These are phyloP conservation scores for Tachina grossa DNA, from an alignment of 2,888 invertebrate genomes.

Conservation along the genomic window DNA sequence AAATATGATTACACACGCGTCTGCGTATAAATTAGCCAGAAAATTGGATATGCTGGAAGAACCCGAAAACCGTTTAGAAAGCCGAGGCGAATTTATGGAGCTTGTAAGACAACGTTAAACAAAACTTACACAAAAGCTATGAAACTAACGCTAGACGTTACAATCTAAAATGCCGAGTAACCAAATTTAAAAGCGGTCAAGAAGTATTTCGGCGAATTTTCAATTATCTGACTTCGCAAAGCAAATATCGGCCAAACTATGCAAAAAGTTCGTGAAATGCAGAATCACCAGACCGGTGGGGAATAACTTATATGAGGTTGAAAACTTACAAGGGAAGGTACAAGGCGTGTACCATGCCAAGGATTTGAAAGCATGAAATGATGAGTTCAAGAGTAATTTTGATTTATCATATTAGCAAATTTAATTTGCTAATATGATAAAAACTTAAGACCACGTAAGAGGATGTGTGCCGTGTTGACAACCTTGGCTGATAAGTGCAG, in stretches of 20 bases:
- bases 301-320: background rate
- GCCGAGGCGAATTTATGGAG: background rate
- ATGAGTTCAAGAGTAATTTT: background rate
- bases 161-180: background rate
- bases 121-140: background rate
- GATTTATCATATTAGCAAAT: too few species aligned
- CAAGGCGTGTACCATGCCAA: background rate
- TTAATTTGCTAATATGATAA: too few species aligned
- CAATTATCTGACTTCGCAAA: background rate
- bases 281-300: background rate
- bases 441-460: too few species aligned
- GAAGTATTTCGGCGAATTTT: background rate
- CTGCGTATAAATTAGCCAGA: background rate
- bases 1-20: background rate
- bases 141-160: background rate
- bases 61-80: background rate
- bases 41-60: background rate
- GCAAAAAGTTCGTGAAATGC: background rate
- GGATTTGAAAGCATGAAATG: background rate
- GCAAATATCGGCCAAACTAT: background rate
- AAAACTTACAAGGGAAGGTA: background rate
- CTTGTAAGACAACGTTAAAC: background rate
- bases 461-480: too few species aligned
- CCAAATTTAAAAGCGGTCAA: background rate
- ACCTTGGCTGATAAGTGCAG: too few species aligned